Base-by-base conservation (phyloP, 1,140 invertebrate species). In the Prorops nasuta region DNA sequence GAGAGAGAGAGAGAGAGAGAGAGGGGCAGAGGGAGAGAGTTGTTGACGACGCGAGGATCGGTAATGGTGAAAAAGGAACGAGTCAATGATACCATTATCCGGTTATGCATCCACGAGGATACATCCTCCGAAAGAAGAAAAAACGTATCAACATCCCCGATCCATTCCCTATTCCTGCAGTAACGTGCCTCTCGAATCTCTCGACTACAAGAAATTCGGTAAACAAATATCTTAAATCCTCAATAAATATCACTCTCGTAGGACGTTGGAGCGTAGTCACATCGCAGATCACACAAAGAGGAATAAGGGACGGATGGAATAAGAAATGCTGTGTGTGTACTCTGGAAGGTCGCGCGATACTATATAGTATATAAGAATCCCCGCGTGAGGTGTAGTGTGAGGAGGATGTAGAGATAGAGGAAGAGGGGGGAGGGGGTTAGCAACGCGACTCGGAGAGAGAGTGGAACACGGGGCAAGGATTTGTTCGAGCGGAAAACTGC, bases 401-500 rank as follows among this genome's bases (percentile, higher is more conserved):
- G n/a, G n/a, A n/a, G n/a, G n/a, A n/a, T n/a, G n/a, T n/a, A n/a
- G n/a, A n/a, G n/a, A n/a, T n/a, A n/a, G n/a, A n/a, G n/a, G n/a
- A n/a, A n/a, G n/a, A n/a, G n/a, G n/a, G n/a, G n/a, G n/a, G n/a
- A n/a, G n/a, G n/a, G n/a, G n/a, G n/a, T n/a, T n/a, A n/a, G n/a
- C n/a, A n/a, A n/a, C n/a, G 16, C 4, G 19, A 12, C 28, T 17
- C 14, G 10, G 24, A 28, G 24, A 28, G 10, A 28, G 24, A 28
- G 24, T 28, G 24, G 10, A 10, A 28, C 4, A 28, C 4, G 10
- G 24, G 24, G 24, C 55, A 55, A 57, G 71, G 67, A 77, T 76
- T 76, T 75, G 72, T 74, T 75, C 72, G 49, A 66, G 66, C 61
- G 67, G 71, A 77, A 77, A 76, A 77, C 65, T 74, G 65, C 66